phyloP scores from a whole-genome alignment of 1,140 invertebrate genomes.

The Tyrophagus putrescentiae region DNA sequence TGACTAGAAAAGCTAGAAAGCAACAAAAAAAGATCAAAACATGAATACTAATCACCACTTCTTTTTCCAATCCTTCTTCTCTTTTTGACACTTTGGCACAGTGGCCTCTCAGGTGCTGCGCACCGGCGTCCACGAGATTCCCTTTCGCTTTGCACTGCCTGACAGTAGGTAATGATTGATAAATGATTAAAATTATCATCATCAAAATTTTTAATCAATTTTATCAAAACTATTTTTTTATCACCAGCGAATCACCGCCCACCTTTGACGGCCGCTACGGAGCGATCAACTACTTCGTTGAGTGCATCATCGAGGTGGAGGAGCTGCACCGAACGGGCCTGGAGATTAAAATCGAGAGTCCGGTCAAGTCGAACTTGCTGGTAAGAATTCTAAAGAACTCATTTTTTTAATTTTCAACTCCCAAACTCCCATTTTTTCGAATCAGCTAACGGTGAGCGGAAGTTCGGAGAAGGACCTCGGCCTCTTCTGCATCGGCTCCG shows the following conservation, averaged over 20 bases:
- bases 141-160: slow-evolving; percentile 15
- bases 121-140: slow-evolving; percentile 11
- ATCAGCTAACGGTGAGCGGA: slow-evolving; percentile 12
- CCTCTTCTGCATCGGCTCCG: slow-evolving; percentile 17
- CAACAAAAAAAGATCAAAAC: no score
- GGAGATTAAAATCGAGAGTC: slow-evolving; percentile 12
- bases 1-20: no score
- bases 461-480: slow-evolving; percentile 17
- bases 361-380: background rate
- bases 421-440: background rate
- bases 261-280: background rate
- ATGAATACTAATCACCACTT: no score
- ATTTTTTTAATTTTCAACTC: background rate
- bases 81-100: background rate
- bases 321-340: background rate
- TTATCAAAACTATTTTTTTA: slow-evolving; percentile 7
- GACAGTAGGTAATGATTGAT: slow-evolving; percentile 6
- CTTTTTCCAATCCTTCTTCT: background rate
- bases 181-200: background rate
- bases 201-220: background rate
- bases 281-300: slow-evolving; percentile 3
- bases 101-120: slow-evolving; percentile 3
- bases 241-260: slow-evolving; percentile 13
- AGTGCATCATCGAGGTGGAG: slow-evolving; percentile 3
- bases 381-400: background rate